Base-by-base conservation (phyloP, 2,113 vertebrate genomes). In the Rallus limicola region DNA sequence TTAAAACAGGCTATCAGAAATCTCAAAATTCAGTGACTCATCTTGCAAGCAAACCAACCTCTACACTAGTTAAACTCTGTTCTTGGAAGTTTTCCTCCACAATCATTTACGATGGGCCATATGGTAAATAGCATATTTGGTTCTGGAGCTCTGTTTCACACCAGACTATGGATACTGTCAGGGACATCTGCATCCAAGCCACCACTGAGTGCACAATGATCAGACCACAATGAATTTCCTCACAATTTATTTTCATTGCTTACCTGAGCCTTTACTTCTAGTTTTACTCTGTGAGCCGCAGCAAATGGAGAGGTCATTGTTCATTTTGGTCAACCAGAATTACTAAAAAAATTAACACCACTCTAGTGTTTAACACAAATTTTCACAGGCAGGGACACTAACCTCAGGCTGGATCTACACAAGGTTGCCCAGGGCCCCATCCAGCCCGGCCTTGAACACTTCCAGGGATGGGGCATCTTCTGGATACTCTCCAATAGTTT, bases 161-260 rank as follows among this genome's bases (percentile, higher is more conserved):
- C 33, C 26, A 62, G 65, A 36, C 28, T 63, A 11, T 14, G 31
- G 58, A 46, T 52, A 17, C 52, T 67, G 1, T 15, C 36, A 85
- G 42, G 80, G 34, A 81, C 24, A 53, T 33, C 38, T 85, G 40
- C 55, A 46, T 58, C 40, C 64, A 81, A 86, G 90, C 16, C 17
- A 63, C 53, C 60, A 44, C 1, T 1, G 0, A 44, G 5, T 29
- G 53, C 29, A 36, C 25, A 74, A 13, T 42, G 21, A 59, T 28
- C 44, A 83, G 29, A 81, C 24, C 24, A 50, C 70, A 44, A 28
- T 17, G n/a, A 29, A 52, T 77, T 76, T 78, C 79, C 29, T 81
- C 56, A 90, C 26, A 25, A 38, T 76, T 71, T 64, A 67, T 77
- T 82, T 70, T 79, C 63, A 87, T 20, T 93, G 69, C 92, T 97